phyloP scores from a whole-genome alignment of 2,888 invertebrate species.

The Cotesia congregata region DNA sequence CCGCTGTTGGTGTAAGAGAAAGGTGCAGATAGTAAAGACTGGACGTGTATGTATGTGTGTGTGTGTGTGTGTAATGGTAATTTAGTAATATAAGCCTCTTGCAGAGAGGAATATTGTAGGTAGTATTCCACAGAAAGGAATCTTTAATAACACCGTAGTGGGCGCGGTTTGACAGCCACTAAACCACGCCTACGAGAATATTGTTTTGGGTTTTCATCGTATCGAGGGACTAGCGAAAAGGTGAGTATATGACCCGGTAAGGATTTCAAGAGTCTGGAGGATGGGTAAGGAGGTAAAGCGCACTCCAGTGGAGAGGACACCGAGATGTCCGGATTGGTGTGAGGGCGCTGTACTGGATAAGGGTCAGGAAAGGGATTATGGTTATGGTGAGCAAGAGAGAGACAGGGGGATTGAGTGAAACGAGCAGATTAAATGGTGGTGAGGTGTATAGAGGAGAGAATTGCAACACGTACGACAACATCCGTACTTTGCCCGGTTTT shows the following conservation, averaged over 20 bases:
- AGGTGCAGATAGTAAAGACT: neutral
- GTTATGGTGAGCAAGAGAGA: slow-evolving; percentile 15
- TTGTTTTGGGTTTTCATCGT: slow-evolving; percentile 41
- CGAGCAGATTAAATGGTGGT: slow-evolving; percentile 1
- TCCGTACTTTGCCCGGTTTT: slow-evolving; percentile 37
- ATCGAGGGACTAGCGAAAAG: slow-evolving; percentile 32
- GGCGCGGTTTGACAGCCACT: slow-evolving; percentile 33
- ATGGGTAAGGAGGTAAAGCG: neutral
- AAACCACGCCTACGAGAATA: slow-evolving; percentile 35
- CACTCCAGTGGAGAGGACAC: slow-evolving; percentile 2
- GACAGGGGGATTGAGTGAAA: slow-evolving; percentile 33
- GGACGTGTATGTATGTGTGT: neutral
- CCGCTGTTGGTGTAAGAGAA: neutral
- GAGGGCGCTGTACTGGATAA: slow-evolving; percentile 2
- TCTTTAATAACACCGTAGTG: slow-evolving; percentile 37
- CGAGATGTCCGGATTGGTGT: slow-evolving; percentile 1
- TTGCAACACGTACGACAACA: slow-evolving; percentile 49
- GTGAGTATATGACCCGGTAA: neutral
- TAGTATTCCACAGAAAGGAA: slow-evolving; percentile 41
- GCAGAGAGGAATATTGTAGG: neutral
- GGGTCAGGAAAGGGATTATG: neutral
- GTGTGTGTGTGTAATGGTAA: neutral
- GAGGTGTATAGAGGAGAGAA: slow-evolving; percentile 19
- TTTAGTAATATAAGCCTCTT: neutral
- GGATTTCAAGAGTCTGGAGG: neutral